Evolutionary conservation across 2,888 invertebrate genomes (phyloP).

Genomic region (Deilephila porcellus): DNA sequence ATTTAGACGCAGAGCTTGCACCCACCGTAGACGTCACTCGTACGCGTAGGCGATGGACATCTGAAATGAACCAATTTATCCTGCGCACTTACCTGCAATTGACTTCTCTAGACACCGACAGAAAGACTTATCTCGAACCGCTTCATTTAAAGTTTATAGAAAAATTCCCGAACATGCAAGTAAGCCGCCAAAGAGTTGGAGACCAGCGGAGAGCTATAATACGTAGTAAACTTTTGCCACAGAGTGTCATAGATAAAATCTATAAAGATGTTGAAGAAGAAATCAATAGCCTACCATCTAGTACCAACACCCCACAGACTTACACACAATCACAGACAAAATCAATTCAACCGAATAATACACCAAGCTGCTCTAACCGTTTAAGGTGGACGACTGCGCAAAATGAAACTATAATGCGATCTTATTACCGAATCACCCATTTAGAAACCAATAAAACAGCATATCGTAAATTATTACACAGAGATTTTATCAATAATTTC

Average conservation of each 20-base stretch:
- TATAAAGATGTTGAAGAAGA: background rate
- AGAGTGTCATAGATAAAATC: too few relatives aligned
- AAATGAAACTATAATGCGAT: background rate
- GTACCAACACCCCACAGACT: background rate
- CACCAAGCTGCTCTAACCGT: background rate
- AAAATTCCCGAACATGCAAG: constrained; percentile 1
- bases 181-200: too few relatives aligned
- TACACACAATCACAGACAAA: background rate
- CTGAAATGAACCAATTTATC: too few relatives aligned
- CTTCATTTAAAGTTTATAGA: too few relatives aligned
- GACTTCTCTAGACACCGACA: background rate
- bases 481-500: background rate
- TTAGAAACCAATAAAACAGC: background rate
- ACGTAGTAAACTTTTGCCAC: too few relatives aligned
- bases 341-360: background rate
- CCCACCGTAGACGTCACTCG: background rate
- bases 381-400: background rate
- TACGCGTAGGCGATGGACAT: constrained; percentile 5
- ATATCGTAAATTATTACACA: background rate
- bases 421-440: background rate
- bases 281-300: background rate
- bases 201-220: too few relatives aligned
- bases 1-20: background rate
- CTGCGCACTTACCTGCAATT: too few relatives aligned
- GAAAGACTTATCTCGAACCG: too few relatives aligned